Evolutionary conservation across 2,888 invertebrate species (phyloP).

Genomic region (Hydrotaea diabolus): DNA sequence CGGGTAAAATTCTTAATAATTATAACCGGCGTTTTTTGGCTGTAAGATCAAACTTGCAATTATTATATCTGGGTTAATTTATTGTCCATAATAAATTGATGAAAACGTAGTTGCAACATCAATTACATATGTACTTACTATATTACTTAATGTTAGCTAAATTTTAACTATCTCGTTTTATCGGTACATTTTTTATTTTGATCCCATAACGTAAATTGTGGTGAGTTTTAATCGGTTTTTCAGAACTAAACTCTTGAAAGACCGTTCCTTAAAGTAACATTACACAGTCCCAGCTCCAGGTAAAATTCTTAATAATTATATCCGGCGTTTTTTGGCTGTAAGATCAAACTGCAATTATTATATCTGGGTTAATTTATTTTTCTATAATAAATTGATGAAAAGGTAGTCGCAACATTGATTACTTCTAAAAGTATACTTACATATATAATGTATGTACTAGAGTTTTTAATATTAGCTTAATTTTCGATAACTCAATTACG

Average conservation of each 20-base stretch:
- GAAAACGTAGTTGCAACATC: conserved; percentile 71
- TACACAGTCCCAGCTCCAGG: conserved; percentile 80
- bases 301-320: conserved; percentile 73
- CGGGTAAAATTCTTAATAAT: conserved; percentile 75
- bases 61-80: conserved; percentile 76
- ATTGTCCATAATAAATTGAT: conserved; percentile 69
- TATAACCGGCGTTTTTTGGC: conserved; percentile 78
- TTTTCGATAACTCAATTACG: no score
- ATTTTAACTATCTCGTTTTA: no score
- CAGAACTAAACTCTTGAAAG: no score
- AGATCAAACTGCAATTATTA: conserved; percentile 75
- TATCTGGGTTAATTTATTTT: conserved; percentile 73
- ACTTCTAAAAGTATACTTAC: background rate
- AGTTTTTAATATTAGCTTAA: no score
- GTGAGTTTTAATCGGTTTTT: no score
- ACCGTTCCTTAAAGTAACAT: no score
- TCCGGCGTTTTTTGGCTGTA: conserved; percentile 79
- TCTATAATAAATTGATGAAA: conserved; percentile 71
- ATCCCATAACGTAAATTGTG: no score
- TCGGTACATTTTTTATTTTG: no score
- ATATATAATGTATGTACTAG: no score
- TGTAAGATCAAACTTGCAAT: conserved; percentile 75
- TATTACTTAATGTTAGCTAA: no score
- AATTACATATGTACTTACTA: no score
- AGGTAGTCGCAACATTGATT: conserved; percentile 76